phyloP scores from a whole-genome alignment of 23 tunicate species.

The Aplidium turbinatum region DNA sequence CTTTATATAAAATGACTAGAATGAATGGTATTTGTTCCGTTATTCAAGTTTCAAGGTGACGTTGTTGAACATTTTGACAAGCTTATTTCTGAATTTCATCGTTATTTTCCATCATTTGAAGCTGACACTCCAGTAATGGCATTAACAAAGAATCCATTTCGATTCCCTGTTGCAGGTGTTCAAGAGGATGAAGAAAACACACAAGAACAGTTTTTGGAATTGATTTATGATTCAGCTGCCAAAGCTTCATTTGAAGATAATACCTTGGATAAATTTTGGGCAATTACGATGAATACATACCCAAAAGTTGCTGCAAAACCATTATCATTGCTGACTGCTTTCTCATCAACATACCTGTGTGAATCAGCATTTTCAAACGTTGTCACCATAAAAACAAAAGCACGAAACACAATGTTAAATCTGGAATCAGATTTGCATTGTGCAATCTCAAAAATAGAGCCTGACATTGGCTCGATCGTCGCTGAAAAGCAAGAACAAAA shows the following conservation, averaged over 20 bases:
- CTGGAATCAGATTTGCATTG: constrained; percentile 15
- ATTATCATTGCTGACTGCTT: constrained; percentile 36
- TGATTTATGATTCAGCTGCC: constrained; percentile 63
- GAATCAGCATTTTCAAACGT: constrained; percentile 38
- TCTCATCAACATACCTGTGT: constrained; percentile 35
- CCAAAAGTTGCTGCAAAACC: constrained; percentile 57
- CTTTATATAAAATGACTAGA: constrained; percentile 29
- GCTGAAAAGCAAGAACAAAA: constrained; percentile 17
- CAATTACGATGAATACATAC: constrained; percentile 38
- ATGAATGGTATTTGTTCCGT: constrained; percentile 30
- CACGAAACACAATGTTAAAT: constrained; percentile 35
- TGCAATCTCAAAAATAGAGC: constrained; percentile 38
- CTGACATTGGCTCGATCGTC: constrained; percentile 35
- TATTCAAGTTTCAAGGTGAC: constrained; percentile 32
- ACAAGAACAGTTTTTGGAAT: constrained; percentile 31
- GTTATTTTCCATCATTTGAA: background rate
- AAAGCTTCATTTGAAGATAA: constrained; percentile 42
- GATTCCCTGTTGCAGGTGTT: background rate
- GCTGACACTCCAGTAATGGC: background rate
- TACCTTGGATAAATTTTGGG: constrained; percentile 34
- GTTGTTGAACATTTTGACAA: no score
- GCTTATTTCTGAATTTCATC: background rate
- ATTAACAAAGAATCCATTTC: background rate
- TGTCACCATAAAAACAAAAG: constrained; percentile 37
- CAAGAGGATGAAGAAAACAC: constrained; percentile 1